Percentiles rank a stretch among this genome's conserved stretches.
These are phyloP conservation scores for Cyanocitta stelleri DNA, from an alignment of 2,113 vertebrate species.

Conservation along the genomic window DNA sequence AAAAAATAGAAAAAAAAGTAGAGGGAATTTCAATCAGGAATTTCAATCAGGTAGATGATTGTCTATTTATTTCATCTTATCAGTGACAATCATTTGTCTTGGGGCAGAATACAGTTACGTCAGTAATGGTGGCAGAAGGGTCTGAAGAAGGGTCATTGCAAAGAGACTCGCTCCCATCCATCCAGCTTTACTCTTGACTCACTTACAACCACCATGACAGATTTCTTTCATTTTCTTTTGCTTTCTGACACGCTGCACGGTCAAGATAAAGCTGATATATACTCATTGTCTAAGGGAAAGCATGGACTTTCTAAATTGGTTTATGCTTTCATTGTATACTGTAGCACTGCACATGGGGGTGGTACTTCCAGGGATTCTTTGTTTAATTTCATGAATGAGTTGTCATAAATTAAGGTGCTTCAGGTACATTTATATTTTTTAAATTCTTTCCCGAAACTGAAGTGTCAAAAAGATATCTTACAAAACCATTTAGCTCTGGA, in stretches of 20 bases:
- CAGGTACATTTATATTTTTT: conserved; percentile 21
- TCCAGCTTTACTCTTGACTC: background rate
- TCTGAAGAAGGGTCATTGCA: conserved; percentile 23
- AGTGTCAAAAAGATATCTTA: background rate
- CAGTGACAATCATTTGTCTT: conserved; percentile 14
- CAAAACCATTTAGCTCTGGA: background rate
- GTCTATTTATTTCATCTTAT: conserved; percentile 40
- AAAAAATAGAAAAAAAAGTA: background rate
- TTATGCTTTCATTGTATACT: conserved; percentile 38
- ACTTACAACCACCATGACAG: background rate
- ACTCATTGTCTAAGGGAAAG: background rate
- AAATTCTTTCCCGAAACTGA: conserved; percentile 20
- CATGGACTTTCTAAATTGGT: background rate
- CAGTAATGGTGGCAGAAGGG: background rate
- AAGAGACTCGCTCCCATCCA: background rate
- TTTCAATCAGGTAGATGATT: conserved; percentile 22
- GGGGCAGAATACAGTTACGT: background rate
- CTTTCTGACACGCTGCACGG: conserved; percentile 1
- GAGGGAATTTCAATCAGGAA: conserved; percentile 5
- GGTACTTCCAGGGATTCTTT: background rate
- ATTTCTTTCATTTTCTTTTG: conserved; percentile 26
- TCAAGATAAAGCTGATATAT: background rate
- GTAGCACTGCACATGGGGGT: background rate
- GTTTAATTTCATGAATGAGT: conserved; percentile 30
- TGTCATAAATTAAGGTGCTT: conserved; percentile 32